Base-by-base conservation (phyloP, 1,140 invertebrate genomes). In the Micrasema minimum region DNA sequence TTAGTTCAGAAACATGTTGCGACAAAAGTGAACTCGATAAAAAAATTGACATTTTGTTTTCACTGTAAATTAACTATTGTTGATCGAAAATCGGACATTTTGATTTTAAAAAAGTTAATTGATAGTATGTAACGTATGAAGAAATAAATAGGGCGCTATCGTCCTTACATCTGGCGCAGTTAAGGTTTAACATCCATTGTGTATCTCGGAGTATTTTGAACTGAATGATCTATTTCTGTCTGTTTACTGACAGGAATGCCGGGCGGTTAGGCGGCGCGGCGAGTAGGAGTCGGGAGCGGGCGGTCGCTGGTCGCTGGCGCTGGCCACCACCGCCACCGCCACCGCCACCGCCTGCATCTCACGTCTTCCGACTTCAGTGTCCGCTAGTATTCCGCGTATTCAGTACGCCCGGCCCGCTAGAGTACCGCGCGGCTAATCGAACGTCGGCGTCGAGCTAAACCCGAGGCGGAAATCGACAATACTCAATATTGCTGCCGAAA, bases 171-270 rank as follows among this genome's bases (percentile, higher is more conserved):
- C 53, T 31, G 26, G 26, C 12, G 22, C 50, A 51, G 37, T n/a
- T 31, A 20, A 16, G n/a, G 53, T 37, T 57, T 31, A 37, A 57
- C 51, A 66, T 66, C 43, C 50, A 51, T n/a, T 18, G 26, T 23
- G 35, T n/a, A n/a, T n/a, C n/a, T n/a, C 16, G 16, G 48, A n/a
- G 14, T 72, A 72, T 72, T 66, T 66, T 66, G 31, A 66, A 61
- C 38, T 59, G 70, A 48, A 57, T 48, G 64, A 72, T 71, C 68
- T 74, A 74, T 74, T 74, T 71, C 38, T 26, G 55, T 70, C 23
- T 23, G 59, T 12, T 51, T 53, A 37, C 55, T 68, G 65, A 65
- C 55, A 50, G 59, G 71, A 72, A 72, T 71, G 69, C 67, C 65
- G 45, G 59, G n/a, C 45, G 46, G 57, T 22, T 12, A 45, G 41